phyloP scores from a whole-genome alignment of 1,140 invertebrate genomes.

The Temnothorax nylanderi region DNA sequence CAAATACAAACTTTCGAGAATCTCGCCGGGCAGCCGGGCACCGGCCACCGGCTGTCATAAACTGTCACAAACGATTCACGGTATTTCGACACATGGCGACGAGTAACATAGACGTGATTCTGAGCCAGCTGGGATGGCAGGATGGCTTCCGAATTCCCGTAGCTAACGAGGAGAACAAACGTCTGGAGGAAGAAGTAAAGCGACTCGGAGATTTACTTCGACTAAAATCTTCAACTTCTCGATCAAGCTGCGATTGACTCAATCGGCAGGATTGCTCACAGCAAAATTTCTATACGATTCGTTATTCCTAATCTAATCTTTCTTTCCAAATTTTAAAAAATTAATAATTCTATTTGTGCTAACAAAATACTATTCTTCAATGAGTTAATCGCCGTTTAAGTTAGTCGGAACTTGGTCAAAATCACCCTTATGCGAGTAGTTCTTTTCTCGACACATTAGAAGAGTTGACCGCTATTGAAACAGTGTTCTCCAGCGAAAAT shows the following conservation, averaged over 20 bases:
- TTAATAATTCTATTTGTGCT: not conserved
- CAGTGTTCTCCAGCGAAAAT: too few relatives aligned
- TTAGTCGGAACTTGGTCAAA: not conserved
- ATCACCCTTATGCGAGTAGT: not conserved
- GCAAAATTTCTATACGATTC: not conserved
- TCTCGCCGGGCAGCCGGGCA: not conserved
- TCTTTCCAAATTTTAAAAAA: not conserved
- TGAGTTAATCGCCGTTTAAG: not conserved
- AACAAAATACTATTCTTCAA: not conserved
- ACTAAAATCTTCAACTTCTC: not conserved
- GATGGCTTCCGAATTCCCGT: conserved; percentile 90
- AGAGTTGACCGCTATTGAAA: too few relatives aligned
- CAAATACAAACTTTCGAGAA: conserved; percentile 33
- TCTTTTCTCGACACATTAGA: not conserved
- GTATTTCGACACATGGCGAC: conserved; percentile 60
- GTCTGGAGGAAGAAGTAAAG: conserved; percentile 87
- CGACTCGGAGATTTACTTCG: not conserved
- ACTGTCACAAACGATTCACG: not conserved
- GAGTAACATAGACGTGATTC: conserved; percentile 86
- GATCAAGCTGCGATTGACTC: not conserved
- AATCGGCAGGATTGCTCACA: not conserved
- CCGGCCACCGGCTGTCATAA: not conserved
- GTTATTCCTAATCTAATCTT: not conserved
- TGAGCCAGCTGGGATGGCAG: conserved; percentile 90
- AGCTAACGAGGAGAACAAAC: conserved; percentile 90